phyloP scores from a whole-genome alignment of 2,888 invertebrate genomes.

The Pristionchus fissidentatus region DNA sequence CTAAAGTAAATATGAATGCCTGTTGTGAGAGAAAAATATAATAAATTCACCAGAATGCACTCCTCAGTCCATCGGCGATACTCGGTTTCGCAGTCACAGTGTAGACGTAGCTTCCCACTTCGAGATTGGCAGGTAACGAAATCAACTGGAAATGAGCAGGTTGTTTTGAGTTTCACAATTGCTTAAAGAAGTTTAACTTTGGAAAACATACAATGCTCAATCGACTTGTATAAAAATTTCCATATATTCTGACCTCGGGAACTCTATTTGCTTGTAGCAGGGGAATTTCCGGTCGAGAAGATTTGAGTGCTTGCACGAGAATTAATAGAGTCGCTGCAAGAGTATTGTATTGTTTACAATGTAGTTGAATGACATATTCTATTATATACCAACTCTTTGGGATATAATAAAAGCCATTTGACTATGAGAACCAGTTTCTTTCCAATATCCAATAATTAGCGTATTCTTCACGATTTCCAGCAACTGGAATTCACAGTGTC shows the following conservation, averaged over 20 bases:
- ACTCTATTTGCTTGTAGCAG: constrained; percentile 35
- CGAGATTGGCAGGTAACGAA: neutral
- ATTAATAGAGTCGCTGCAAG: constrained; percentile 15
- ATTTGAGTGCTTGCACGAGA: constrained; percentile 16
- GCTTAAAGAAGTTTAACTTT: neutral
- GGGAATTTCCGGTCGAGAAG: neutral
- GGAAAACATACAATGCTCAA: neutral
- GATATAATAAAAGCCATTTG: neutral
- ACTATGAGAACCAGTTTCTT: too few species aligned
- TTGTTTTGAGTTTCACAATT: neutral
- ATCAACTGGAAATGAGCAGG: neutral
- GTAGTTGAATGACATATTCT: neutral
- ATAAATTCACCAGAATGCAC: constrained; percentile 40
- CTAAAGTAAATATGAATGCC: too few species aligned
- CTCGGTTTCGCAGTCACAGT: constrained; percentile 37
- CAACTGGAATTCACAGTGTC: too few species aligned
- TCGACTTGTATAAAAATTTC: neutral
- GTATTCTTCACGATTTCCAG: too few species aligned
- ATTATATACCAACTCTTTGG: neutral
- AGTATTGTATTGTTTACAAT: neutral
- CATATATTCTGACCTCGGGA: neutral
- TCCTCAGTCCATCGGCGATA: constrained; percentile 19
- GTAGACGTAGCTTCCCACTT: constrained; percentile 32
- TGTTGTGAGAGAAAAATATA: neutral
- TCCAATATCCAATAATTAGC: too few species aligned